phyloP scores from a whole-genome alignment of 2,113 vertebrate genomes.

The Cebidichthys violaceus region DNA sequence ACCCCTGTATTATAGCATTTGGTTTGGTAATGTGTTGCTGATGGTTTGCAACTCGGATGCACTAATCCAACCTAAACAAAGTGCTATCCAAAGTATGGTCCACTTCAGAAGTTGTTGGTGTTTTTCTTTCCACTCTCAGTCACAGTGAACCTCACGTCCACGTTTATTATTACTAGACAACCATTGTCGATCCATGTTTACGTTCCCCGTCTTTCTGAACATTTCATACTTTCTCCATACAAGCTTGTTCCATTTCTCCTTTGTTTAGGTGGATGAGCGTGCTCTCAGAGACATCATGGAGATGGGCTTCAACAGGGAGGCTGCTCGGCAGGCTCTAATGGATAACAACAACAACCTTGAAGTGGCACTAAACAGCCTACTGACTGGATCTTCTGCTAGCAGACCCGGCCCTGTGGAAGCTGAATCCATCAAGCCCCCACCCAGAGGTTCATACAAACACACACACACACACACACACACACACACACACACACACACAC shows the following conservation, averaged over 20 bases:
- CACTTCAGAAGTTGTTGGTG: neutral
- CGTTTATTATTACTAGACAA: neutral
- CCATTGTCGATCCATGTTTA: neutral
- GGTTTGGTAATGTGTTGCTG: neutral
- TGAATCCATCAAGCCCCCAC: slow-evolving; percentile 60
- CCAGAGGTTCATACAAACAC: slow-evolving; percentile 70
- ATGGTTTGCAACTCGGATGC: slow-evolving; percentile 10
- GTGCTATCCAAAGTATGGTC: neutral
- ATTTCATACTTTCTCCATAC: neutral
- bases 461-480: slow-evolving; percentile 23
- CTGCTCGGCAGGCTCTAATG: slow-evolving; percentile 93
- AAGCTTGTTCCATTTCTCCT: neutral
- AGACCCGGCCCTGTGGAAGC: slow-evolving; percentile 76
- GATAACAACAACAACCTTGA: slow-evolving; percentile 96
- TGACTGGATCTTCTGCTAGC: slow-evolving; percentile 87
- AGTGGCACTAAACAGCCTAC: slow-evolving; percentile 93
- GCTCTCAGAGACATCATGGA: slow-evolving; percentile 96
- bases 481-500: neutral
- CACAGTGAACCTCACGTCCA: neutral
- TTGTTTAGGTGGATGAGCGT: slow-evolving; percentile 93
- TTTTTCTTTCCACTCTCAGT: neutral
- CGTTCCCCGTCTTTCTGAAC: neutral
- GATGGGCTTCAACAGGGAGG: slow-evolving; percentile 98
- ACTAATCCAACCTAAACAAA: neutral
- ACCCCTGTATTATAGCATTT: slow-evolving; percentile 22